Evolutionary conservation across 2,113 vertebrate genomes (phyloP).

Genomic region (Tupaia tana): DNA sequence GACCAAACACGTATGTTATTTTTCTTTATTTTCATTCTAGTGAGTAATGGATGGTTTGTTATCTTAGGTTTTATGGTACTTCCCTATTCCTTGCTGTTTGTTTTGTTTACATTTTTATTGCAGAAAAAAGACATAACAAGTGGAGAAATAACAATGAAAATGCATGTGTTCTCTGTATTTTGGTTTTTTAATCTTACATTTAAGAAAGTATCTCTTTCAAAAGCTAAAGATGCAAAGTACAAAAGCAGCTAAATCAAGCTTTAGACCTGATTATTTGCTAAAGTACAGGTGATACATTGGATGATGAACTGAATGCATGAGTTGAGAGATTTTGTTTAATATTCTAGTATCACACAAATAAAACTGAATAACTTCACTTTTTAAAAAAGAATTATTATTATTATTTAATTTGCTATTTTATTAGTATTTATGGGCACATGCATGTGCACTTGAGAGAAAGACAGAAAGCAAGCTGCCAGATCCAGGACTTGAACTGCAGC

Average conservation of each 20-base stretch:
- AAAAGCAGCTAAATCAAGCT: constrained; percentile 9
- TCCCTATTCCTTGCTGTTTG: neutral
- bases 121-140: neutral
- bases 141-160: neutral
- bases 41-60: neutral
- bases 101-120: neutral
- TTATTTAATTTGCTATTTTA: too few relatives aligned
- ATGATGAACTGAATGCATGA: constrained; percentile 15
- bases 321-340: neutral
- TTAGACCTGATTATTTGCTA: neutral
- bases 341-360: constrained; percentile 25
- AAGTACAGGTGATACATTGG: neutral
- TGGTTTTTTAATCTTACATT: neutral
- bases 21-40: neutral
- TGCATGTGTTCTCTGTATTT: neutral
- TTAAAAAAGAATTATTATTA: neutral
- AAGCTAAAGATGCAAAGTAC: neutral
- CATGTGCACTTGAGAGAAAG: too few relatives aligned
- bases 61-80: neutral
- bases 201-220: constrained; percentile 6
- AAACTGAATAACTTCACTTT: neutral
- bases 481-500: too few relatives aligned
- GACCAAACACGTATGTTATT: too few relatives aligned
- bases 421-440: too few relatives aligned
- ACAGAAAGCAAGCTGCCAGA: too few relatives aligned